These are phyloP conservation scores for Hirundichthys speculiger DNA, from an alignment of 2,113 vertebrate genomes.

Conservation along the genomic window DNA sequence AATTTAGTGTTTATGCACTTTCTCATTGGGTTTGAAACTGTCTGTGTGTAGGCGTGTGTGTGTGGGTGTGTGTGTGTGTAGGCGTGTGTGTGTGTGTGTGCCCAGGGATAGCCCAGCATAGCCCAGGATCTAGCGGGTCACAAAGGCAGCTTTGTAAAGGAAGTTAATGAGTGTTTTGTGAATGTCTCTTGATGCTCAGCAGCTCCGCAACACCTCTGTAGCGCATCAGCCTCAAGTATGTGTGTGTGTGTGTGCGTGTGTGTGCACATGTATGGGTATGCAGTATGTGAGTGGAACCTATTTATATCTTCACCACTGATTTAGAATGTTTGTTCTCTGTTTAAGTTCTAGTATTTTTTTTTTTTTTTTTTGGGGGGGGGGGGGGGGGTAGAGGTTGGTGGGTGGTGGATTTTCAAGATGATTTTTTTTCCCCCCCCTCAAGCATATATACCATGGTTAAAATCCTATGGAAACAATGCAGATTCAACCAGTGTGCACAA, in stretches of 20 bases:
- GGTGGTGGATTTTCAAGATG: slow-evolving; percentile 50
- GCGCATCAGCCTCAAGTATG: slow-evolving; percentile 61
- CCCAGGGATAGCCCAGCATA: slow-evolving; percentile 42
- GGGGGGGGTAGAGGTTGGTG: slow-evolving; percentile 38
- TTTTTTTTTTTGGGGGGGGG: too few relatives aligned
- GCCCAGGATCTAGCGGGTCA: slow-evolving; percentile 72
- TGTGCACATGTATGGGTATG: slow-evolving; percentile 24
- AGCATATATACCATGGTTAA: slow-evolving; percentile 52
- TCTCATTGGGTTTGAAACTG: slow-evolving; percentile 41
- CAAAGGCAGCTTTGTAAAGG: slow-evolving; percentile 79
- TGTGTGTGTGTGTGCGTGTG: slow-evolving; percentile 15
- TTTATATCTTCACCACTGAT: slow-evolving; percentile 77
- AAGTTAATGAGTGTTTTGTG: slow-evolving; percentile 81
- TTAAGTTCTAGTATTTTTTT: slow-evolving; percentile 73
- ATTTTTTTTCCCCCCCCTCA: slow-evolving; percentile 19
- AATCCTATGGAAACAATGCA: slow-evolving; percentile 78
- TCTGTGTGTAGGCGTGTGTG: slow-evolving; percentile 4
- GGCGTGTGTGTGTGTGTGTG: slow-evolving; percentile 18
- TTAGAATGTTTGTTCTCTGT: slow-evolving; percentile 81
- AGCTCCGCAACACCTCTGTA: slow-evolving; percentile 72
- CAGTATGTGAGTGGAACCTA: slow-evolving; percentile 53
- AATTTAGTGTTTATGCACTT: slow-evolving; percentile 67
- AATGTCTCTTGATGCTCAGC: slow-evolving; percentile 72
- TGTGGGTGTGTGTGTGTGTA: slow-evolving; percentile 12
- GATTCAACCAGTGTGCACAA: slow-evolving; percentile 78